A percentile compares a stretch with the other conserved stretches of the same genome.
Conservation (phyloP, 92 coral and sea anemone species). For the Isaurus tuberculatus region DNA sequence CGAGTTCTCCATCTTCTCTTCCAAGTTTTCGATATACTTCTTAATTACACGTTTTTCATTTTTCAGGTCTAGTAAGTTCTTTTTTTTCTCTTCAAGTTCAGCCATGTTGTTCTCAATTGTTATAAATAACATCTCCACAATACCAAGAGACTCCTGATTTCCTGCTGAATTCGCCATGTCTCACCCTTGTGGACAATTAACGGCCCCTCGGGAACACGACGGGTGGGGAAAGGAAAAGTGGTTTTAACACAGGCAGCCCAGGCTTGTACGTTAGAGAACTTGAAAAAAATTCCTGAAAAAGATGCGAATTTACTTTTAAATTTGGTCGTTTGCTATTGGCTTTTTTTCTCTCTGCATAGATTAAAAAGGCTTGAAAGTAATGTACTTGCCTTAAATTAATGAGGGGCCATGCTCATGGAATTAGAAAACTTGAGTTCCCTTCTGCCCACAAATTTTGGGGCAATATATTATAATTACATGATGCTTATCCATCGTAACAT, state of each 20-base stretch:
- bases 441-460: too few relatives aligned
- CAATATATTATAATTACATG: too few relatives aligned
- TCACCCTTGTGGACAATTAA: not conserved
- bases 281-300: too few relatives aligned
- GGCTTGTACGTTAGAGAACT: not conserved
- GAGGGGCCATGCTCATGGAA: too few relatives aligned
- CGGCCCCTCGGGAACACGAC: not conserved
- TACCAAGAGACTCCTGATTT: not conserved
- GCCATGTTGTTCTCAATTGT: conserved; percentile 30
- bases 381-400: too few relatives aligned
- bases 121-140: not conserved
- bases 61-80: conserved; percentile 40
- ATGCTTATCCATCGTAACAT: too few relatives aligned
- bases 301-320: too few relatives aligned
- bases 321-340: too few relatives aligned
- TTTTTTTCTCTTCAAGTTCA: conserved; percentile 36
- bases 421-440: too few relatives aligned
- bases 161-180: conserved; percentile 22
- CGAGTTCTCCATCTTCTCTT: conserved; percentile 39
- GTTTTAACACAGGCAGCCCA: not conserved
- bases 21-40: conserved; percentile 27
- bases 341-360: too few relatives aligned
- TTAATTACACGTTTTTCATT: conserved; percentile 43
- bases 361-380: too few relatives aligned
- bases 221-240: not conserved